Evolutionary conservation across 2,113 vertebrate genomes (phyloP), one percentile per base, ranked within the genome.

Genomic region (Rhynchomys soricoides): DNA sequence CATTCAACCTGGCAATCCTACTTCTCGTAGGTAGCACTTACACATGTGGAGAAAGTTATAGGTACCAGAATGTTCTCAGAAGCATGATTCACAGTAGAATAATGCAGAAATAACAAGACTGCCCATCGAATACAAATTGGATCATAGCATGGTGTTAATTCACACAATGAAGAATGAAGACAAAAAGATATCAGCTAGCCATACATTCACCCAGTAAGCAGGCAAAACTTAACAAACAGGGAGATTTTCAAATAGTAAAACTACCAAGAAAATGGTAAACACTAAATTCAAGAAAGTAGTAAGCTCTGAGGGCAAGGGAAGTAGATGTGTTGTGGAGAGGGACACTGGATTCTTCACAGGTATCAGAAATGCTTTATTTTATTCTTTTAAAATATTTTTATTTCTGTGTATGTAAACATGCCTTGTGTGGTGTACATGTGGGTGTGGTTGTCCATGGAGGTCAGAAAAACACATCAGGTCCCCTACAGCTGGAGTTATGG

Each of bases 361-460:
- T n/a, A 81, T 24, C n/a, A 77, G 48, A 13, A 83, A 73, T 75
- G 50, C 79, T 90, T 94, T 85, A 95, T 82, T 91, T 96, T 50
- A 91, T 21, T 43, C 29, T 24, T 43, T 43, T 29, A 9, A 68
- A 83, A 59, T 43, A 16, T 64, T 64, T 85, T 85, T 31, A 45
- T 45, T 85, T 19, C 45, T 21, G 40, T 9, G 15, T 19, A 62
- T 45, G 40, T 17, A 45, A 31, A 8, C 40, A 85, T 3, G 24
- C 74, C 74, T 45, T 45, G 21, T 85, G 17, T 11, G 64, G 55
- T 64, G 40, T 34, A 85, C 8, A 34, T 66, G 59, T 83, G 24
- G 37, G 7, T 62, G n/a, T 43, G 24, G 59, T n/a, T 64, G 40
- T 10, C 16, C 59, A 45, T 12, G 40, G n/a, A 85, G 26, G 26